Conservation (phyloP, 2,888 invertebrate genomes). For the Parnassius apollo region DNA sequence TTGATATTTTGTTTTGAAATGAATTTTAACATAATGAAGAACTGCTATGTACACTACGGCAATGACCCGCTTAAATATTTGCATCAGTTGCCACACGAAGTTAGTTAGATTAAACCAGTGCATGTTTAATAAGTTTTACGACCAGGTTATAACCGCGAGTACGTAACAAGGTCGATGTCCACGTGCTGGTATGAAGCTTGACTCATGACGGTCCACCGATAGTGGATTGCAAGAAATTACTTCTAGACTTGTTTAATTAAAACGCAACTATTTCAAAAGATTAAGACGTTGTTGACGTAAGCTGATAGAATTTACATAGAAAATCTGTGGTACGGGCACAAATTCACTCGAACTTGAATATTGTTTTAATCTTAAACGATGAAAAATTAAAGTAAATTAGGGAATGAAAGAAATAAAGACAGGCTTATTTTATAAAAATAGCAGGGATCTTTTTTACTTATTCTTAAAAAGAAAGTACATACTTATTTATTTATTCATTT, state of each 20-base stretch:
- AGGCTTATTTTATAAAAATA: too few species aligned
- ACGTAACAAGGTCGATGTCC: slow-evolving; percentile 24
- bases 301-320: too few species aligned
- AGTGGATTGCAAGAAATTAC: background rate
- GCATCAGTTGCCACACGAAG: slow-evolving; percentile 12
- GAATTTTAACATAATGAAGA: background rate
- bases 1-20: background rate
- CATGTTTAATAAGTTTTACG: slow-evolving; percentile 22
- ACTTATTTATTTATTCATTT: too few species aligned
- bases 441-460: too few species aligned
- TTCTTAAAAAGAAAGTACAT: too few species aligned
- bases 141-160: slow-evolving; percentile 18
- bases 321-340: too few species aligned
- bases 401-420: too few species aligned
- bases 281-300: too few species aligned
- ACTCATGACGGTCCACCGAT: slow-evolving; percentile 13
- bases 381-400: too few species aligned
- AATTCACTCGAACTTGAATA: too few species aligned
- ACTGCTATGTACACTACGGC: background rate
- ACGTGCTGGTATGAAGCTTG: slow-evolving; percentile 20
- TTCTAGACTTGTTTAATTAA: background rate
- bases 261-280: too few species aligned
- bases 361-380: too few species aligned
- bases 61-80: slow-evolving; percentile 13
- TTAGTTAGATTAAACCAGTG: slow-evolving; percentile 24